phyloP scores from a whole-genome alignment of 2,888 invertebrate species.

The Zaprionus bogoriensis region DNA sequence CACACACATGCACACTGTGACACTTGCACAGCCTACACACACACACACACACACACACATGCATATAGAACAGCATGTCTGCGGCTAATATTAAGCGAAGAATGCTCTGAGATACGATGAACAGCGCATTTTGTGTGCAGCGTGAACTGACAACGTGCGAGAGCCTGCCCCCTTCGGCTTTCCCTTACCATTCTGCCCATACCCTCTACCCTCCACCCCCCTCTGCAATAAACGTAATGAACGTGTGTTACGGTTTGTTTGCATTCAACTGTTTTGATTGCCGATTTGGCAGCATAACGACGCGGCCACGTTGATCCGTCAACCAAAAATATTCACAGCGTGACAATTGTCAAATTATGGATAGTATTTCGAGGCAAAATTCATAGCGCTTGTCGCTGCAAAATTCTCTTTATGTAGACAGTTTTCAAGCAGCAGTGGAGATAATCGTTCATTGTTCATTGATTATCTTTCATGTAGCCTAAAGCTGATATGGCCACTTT shows the following conservation, averaged over 20 bases:
- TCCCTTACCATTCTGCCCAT: no score
- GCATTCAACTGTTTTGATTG: conserved; percentile 60
- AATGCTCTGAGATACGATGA: conserved; percentile 60
- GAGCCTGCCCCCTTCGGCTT: no score
- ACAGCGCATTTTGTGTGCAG: no score
- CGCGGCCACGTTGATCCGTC: neutral
- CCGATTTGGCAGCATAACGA: conserved; percentile 48
- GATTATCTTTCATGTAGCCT: no score
- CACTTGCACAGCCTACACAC: conserved; percentile 4
- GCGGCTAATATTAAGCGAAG: conserved; percentile 76
- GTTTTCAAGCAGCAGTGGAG: no score
- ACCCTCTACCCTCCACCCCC: neutral
- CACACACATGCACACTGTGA: neutral
- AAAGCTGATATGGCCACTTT: no score
- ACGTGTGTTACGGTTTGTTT: conserved; percentile 66
- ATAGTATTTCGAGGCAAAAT: no score
- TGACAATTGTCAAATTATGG: neutral
- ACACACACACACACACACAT: neutral
- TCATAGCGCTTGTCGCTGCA: no score
- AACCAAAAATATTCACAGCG: neutral
- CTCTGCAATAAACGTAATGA: conserved; percentile 61
- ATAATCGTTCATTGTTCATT: no score
- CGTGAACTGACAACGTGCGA: no score
- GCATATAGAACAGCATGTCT: conserved; percentile 60
- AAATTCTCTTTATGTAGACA: no score